Percentiles rank a stretch among this genome's conserved stretches.
Evolutionary conservation across 2,888 invertebrate species (phyloP).

Genomic region (Xylocampa areola): DNA sequence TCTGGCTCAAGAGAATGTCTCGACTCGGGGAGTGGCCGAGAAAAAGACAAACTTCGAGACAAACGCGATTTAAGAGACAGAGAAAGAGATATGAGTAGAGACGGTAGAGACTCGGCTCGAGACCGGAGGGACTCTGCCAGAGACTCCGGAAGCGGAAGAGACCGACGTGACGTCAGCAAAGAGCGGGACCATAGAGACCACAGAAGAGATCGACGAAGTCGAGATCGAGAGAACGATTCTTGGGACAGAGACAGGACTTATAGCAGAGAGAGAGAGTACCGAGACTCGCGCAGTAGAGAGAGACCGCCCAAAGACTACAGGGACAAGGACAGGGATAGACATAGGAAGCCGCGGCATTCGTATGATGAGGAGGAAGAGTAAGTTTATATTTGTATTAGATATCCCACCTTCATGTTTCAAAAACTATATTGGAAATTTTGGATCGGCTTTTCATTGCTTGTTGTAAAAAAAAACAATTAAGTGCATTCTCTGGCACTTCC

Average conservation of each 20-base stretch:
- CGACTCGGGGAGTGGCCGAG: conserved; percentile 87
- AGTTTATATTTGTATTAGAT: conserved; percentile 68
- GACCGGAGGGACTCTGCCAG: conserved; percentile 80
- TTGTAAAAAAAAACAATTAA: no score
- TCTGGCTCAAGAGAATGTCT: conserved; percentile 86
- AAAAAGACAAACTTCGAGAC: conserved; percentile 82
- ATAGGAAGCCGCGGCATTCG: conserved; percentile 90
- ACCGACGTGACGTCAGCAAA: conserved; percentile 81
- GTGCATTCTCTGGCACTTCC: no score
- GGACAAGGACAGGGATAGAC: conserved; percentile 85
- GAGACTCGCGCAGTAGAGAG: conserved; percentile 82
- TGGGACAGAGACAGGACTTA: conserved; percentile 86
- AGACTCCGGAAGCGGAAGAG: conserved; percentile 84
- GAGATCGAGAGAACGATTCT: conserved; percentile 79
- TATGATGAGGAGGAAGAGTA: conserved; percentile 93
- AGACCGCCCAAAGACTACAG: conserved; percentile 87
- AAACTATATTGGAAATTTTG: no score
- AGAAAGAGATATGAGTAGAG: conserved; percentile 81
- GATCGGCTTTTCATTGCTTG: no score
- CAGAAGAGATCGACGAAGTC: conserved; percentile 74
- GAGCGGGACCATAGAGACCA: conserved; percentile 76
- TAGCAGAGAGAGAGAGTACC: conserved; percentile 81
- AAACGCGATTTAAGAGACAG: conserved; percentile 80
- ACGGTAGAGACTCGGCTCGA: conserved; percentile 79
- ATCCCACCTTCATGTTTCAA: not conserved